Percentiles rank a stretch among this genome's conserved stretches.
phyloP scores from a whole-genome alignment of 2,888 invertebrate genomes.

The Drosophila anceps region DNA sequence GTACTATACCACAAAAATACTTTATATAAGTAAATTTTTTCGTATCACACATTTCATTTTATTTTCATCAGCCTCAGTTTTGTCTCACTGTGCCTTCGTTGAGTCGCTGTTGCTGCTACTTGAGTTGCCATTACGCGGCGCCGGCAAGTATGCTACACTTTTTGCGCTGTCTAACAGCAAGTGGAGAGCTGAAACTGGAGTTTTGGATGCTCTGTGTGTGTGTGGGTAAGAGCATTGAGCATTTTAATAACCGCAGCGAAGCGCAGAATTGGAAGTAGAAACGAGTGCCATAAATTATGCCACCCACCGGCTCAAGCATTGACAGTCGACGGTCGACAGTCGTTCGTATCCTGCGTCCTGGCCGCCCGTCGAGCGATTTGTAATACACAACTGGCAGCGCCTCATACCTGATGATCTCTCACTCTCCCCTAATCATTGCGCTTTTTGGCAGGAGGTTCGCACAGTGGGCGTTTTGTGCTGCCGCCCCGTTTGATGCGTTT shows the following conservation, averaged over 20 bases:
- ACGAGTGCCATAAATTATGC: constrained; percentile 77
- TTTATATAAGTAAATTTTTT: not conserved
- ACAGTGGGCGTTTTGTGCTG: constrained; percentile 36
- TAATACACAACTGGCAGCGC: constrained; percentile 68
- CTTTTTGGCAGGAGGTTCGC: constrained; percentile 67
- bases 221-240: constrained; percentile 78
- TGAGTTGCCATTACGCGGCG: constrained; percentile 76
- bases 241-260: constrained; percentile 78
- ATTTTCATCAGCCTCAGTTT: not conserved
- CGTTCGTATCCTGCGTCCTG: constrained; percentile 19
- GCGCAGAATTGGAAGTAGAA: constrained; percentile 45
- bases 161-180: constrained; percentile 63
- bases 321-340: constrained; percentile 59
- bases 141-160: constrained; percentile 74
- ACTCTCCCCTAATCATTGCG: constrained; percentile 67
- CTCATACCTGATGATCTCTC: constrained; percentile 31
- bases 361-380: constrained; percentile 83
- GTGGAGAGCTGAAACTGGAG: constrained; percentile 34
- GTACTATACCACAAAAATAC: not conserved
- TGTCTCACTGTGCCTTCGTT: constrained; percentile 41
- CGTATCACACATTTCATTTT: not conserved
- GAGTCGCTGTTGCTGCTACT: constrained; percentile 53
- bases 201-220: constrained; percentile 15
- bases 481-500: constrained; percentile 55
- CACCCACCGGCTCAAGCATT: constrained; percentile 69